These are phyloP conservation scores for Bombus terrestris DNA, from an alignment of 1,140 invertebrate genomes.

Conservation along the genomic window DNA sequence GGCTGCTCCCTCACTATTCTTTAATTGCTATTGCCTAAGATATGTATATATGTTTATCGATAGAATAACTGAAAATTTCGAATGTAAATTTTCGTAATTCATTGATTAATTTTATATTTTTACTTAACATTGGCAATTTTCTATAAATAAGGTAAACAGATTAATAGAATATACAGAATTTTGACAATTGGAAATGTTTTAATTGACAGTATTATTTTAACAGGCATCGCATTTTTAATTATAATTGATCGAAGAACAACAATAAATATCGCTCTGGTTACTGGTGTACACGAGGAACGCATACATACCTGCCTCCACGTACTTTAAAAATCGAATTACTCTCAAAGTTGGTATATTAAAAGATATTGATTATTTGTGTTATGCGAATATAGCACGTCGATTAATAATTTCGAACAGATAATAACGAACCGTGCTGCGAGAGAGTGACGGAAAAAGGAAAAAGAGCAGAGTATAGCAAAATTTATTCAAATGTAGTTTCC, in stretches of 20 bases:
- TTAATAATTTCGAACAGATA: slow-evolving; percentile 6
- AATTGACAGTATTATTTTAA: no score
- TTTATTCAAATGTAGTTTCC: slow-evolving; percentile 70
- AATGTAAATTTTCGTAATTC: background rate
- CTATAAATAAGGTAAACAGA: no score
- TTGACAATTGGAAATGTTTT: background rate
- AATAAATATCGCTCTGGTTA: no score
- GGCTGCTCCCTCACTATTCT: background rate
- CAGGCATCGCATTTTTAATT: no score
- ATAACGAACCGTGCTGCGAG: background rate
- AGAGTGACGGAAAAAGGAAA: slow-evolving; percentile 61
- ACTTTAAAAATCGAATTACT: no score
- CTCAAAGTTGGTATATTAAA: no score
- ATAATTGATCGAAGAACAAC: background rate
- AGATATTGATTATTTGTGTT: background rate
- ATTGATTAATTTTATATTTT: background rate
- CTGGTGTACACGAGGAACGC: no score
- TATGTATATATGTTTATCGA: background rate
- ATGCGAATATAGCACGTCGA: background rate
- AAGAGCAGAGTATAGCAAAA: slow-evolving; percentile 61
- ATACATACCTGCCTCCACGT: no score
- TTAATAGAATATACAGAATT: no score
- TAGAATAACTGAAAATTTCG: background rate
- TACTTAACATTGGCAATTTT: background rate
- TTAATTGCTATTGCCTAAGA: background rate